These are phyloP conservation scores for Holothuria glaberrima DNA, from an alignment of 35 echinoderm and acorn worm genomes.

Conservation along the genomic window DNA sequence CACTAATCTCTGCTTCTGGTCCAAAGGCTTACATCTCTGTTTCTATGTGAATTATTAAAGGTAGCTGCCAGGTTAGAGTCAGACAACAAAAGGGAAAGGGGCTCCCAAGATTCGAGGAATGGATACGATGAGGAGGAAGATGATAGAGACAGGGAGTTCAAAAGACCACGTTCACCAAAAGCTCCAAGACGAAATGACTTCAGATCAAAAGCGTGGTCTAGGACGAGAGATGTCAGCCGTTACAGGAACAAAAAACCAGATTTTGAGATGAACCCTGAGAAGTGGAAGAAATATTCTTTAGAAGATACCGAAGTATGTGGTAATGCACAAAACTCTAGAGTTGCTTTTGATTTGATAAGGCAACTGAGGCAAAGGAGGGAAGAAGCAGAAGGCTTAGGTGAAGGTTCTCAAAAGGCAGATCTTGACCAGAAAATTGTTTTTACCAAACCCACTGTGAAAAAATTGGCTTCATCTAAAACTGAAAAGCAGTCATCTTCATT, in stretches of 20 bases:
- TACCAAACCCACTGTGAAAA: constrained; percentile 4
- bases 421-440: constrained; percentile 24
- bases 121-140: background rate
- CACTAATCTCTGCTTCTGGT: no score
- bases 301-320: constrained; percentile 20
- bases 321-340: constrained; percentile 34
- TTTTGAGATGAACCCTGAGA: constrained; percentile 6
- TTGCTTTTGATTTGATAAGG: constrained; percentile 32
- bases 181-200: background rate
- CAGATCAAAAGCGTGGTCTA: constrained; percentile 8
- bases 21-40: no score
- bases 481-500: background rate
- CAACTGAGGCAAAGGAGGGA: constrained; percentile 11
- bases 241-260: constrained; percentile 12
- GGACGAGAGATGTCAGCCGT: background rate
- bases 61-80: background rate
- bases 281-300: background rate
- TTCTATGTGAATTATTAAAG: no score
- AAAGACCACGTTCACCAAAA: constrained; percentile 26
- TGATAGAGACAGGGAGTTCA: constrained; percentile 12
- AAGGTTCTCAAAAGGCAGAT: background rate
- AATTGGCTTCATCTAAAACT: background rate
- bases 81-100: background rate
- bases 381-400: background rate
- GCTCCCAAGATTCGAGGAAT: constrained; percentile 4